Evolutionary conservation across 2,797 vertebrate species (phyloP).

Genomic region (Apogon hyalosoma): DNA sequence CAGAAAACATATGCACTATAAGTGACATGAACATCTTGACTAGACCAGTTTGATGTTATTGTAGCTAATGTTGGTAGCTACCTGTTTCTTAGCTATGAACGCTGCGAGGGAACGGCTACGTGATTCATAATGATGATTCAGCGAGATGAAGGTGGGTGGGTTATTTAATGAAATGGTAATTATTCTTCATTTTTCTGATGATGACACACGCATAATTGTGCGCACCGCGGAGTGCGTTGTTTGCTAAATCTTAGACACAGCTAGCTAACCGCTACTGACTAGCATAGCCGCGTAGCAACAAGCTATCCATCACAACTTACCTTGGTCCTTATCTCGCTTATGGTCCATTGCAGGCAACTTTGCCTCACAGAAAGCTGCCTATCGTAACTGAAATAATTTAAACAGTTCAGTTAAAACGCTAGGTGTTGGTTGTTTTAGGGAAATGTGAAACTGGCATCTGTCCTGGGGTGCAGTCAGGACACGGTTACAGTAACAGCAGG

Average conservation of each 20-base stretch:
- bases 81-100: slow-evolving; percentile 11
- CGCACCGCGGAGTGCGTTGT: slow-evolving; percentile 6
- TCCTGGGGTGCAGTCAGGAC: slow-evolving; percentile 56
- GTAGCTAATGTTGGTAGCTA: slow-evolving; percentile 38
- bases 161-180: slow-evolving; percentile 23
- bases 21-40: too few species aligned
- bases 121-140: slow-evolving; percentile 28
- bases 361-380: slow-evolving; percentile 19
- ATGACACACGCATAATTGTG: slow-evolving; percentile 24
- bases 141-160: slow-evolving; percentile 37
- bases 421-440: slow-evolving; percentile 14
- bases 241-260: slow-evolving; percentile 11
- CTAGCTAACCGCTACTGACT: slow-evolving; percentile 22
- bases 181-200: not conserved
- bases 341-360: slow-evolving; percentile 78
- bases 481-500: slow-evolving; percentile 35
- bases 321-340: slow-evolving; percentile 84
- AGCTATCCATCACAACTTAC: slow-evolving; percentile 77
- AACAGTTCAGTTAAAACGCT: slow-evolving; percentile 7
- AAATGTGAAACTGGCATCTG: slow-evolving; percentile 56
- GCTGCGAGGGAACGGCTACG: slow-evolving; percentile 13
- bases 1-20: too few species aligned
- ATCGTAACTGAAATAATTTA: not conserved
- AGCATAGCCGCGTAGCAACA: slow-evolving; percentile 71
- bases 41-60: not conserved